A percentile compares a stretch with the other conserved stretches of the same genome.
These are phyloP conservation scores for Eidolon helvum DNA, from an alignment of 2,113 vertebrate genomes.

Conservation along the genomic window DNA sequence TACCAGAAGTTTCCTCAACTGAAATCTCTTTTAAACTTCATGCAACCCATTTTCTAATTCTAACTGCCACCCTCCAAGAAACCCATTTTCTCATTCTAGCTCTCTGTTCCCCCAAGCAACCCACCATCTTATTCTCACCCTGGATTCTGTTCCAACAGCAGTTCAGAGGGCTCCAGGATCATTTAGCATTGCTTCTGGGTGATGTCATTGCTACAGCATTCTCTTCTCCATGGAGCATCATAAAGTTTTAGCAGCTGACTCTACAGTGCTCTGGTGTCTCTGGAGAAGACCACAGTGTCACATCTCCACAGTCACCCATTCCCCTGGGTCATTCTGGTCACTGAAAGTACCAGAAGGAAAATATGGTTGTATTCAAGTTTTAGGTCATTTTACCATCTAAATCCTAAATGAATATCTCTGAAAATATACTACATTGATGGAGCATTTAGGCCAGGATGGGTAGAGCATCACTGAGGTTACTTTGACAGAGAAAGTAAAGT, in stretches of 20 bases:
- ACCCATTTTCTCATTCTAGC: neutral
- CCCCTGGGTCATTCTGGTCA: neutral
- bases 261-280: neutral
- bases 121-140: neutral
- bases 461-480: neutral
- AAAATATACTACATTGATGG: neutral
- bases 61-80: neutral
- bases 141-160: neutral
- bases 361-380: neutral
- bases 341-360: neutral
- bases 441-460: neutral
- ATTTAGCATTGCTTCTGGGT: neutral
- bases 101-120: neutral
- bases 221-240: neutral
- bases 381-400: neutral
- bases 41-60: neutral
- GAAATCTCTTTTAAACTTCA: neutral
- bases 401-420: neutral
- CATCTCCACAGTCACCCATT: neutral
- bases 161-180: neutral
- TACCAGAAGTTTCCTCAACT: neutral
- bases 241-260: neutral
- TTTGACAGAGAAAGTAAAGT: neutral
- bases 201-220: neutral
- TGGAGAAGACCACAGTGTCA: neutral